phyloP scores from a whole-genome alignment of 2,797 vertebrate species.

The Falco concolor region DNA sequence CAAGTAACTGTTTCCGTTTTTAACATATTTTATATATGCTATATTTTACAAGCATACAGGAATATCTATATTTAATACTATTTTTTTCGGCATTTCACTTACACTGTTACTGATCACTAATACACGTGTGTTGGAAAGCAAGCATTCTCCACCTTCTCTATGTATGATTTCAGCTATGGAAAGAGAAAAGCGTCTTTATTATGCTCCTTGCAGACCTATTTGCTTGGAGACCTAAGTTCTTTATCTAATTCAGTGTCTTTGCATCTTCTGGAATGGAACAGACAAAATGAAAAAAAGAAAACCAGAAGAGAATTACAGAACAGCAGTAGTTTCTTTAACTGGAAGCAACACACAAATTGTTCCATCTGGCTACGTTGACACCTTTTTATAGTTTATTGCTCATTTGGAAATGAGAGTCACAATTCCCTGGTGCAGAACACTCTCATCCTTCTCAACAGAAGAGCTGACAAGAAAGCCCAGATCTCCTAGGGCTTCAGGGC shows the following conservation, averaged over 20 bases:
- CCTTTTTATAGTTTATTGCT: neutral
- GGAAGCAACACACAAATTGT: neutral
- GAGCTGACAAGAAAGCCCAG: neutral
- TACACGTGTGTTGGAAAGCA: neutral
- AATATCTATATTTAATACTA: neutral
- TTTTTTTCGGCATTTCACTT: neutral
- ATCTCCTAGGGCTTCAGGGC: neutral
- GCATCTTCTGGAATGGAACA: neutral
- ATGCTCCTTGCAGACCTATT: neutral
- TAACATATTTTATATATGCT: neutral
- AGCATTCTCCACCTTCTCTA: neutral
- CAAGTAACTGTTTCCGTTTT: neutral
- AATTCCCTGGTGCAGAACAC: neutral
- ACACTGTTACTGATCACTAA: neutral
- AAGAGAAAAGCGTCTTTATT: neutral
- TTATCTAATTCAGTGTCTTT: neutral
- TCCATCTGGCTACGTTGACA: neutral
- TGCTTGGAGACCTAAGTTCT: neutral
- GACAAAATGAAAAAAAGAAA: neutral
- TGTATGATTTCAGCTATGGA: neutral
- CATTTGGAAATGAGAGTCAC: neutral
- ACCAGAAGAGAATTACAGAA: neutral
- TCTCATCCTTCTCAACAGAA: neutral
- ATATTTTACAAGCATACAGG: neutral
- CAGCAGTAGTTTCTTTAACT: slow-evolving; percentile 15